These are phyloP conservation scores for Pandemis cinnamomeana DNA, from an alignment of 2,888 invertebrate genomes.

Conservation along the genomic window DNA sequence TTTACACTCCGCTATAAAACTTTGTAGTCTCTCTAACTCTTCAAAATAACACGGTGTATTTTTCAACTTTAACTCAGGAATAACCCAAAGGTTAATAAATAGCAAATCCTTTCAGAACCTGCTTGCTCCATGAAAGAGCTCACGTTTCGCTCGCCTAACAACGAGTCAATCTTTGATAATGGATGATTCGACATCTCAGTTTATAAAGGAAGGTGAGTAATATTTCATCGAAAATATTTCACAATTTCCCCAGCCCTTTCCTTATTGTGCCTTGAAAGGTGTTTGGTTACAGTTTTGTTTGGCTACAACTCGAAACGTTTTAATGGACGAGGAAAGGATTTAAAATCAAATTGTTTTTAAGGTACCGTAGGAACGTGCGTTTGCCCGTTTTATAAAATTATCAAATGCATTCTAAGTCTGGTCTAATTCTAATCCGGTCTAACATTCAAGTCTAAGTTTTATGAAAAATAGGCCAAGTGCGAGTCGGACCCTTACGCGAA, in stretches of 20 bases:
- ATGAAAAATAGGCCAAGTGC: too few species aligned
- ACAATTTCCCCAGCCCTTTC: background rate
- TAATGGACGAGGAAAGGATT: background rate
- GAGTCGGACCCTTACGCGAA: too few species aligned
- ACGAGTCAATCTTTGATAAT: slow-evolving; percentile 25
- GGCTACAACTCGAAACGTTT: slow-evolving; percentile 1
- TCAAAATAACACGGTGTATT: background rate
- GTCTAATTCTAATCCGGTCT: too few species aligned
- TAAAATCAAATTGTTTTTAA: background rate
- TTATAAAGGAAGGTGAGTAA: slow-evolving; percentile 17
- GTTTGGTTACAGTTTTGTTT: background rate
- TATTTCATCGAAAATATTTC: slow-evolving; percentile 10
- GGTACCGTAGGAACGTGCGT: background rate
- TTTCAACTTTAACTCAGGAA: slow-evolving; percentile 1
- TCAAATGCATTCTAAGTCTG: too few species aligned
- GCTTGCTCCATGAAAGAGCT: slow-evolving; percentile 11
- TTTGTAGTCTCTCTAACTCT: too few species aligned
- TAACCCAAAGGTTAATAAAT: background rate
- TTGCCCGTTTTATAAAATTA: background rate
- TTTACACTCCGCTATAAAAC: too few species aligned
- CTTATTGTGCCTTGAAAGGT: slow-evolving; percentile 2
- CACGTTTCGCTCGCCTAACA: slow-evolving; percentile 20
- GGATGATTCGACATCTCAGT: slow-evolving; percentile 26
- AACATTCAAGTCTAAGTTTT: too few species aligned
- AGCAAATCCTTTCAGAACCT: slow-evolving; percentile 11